phyloP scores from a whole-genome alignment of 92 coral and sea anemone species.

The Desmophyllum pertusum region DNA sequence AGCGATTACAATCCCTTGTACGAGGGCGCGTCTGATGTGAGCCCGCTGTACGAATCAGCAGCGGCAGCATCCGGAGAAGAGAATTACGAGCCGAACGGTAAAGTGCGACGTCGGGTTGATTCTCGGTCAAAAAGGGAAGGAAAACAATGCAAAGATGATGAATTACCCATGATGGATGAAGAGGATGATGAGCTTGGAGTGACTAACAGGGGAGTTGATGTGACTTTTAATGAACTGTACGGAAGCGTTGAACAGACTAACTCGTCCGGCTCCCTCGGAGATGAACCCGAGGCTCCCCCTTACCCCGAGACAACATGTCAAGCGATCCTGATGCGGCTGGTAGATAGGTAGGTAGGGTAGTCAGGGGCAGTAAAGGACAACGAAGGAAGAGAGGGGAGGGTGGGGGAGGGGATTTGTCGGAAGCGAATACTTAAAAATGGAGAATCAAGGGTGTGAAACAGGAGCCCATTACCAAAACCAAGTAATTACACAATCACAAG shows the following conservation, averaged over 20 bases:
- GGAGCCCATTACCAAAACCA: too few species aligned
- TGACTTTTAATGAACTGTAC: constrained; percentile 25
- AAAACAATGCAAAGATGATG: constrained; percentile 20
- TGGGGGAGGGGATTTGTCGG: not conserved
- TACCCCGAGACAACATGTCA: constrained; percentile 10
- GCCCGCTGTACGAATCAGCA: constrained; percentile 58
- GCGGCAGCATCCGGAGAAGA: constrained; percentile 28
- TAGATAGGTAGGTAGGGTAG: constrained; percentile 6
- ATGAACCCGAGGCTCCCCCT: constrained; percentile 22
- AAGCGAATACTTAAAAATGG: too few species aligned
- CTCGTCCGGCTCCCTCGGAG: not conserved
- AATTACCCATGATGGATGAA: constrained; percentile 8
- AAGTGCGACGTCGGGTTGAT: constrained; percentile 27
- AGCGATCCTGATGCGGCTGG: constrained; percentile 8
- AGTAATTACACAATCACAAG: too few species aligned
- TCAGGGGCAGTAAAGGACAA: not conserved
- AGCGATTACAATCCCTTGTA: constrained; percentile 50
- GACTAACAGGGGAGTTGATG: constrained; percentile 28
- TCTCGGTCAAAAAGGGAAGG: constrained; percentile 23
- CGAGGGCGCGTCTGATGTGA: constrained; percentile 46
- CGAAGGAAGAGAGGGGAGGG: not conserved
- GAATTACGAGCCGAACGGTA: constrained; percentile 5
- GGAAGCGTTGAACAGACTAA: constrained; percentile 21
- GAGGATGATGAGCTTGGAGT: constrained; percentile 3
- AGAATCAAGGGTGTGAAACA: too few species aligned